A percentile compares a stretch with the other conserved stretches of the same genome.
Evolutionary conservation across 2,888 invertebrate species (phyloP).

Genomic region (Heliconius ismenius): DNA sequence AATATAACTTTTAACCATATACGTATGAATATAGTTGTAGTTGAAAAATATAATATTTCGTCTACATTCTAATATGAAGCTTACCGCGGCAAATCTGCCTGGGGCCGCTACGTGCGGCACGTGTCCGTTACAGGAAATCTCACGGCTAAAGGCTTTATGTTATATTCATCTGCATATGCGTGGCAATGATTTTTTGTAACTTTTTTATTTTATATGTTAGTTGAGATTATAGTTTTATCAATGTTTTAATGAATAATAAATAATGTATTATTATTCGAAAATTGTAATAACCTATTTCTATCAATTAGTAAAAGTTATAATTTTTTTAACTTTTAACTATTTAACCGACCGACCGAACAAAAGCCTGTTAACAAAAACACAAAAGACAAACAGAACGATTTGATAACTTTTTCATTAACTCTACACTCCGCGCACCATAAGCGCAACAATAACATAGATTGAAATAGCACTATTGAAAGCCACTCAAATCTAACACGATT

Average conservation of each 20-base stretch:
- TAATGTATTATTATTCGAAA: too few species aligned
- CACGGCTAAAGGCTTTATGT: slow-evolving; percentile 14
- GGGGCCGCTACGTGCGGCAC: slow-evolving; percentile 47
- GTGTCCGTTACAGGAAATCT: slow-evolving; percentile 49
- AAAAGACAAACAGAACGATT: not conserved
- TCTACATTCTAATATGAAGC: slow-evolving; percentile 4
- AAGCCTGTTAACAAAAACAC: not conserved
- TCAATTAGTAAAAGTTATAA: too few species aligned
- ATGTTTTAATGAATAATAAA: too few species aligned
- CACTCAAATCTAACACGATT: slow-evolving; percentile 56
- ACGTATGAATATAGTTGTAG: not conserved
- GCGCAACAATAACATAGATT: slow-evolving; percentile 23
- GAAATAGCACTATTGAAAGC: slow-evolving; percentile 24
- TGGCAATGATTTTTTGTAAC: slow-evolving; percentile 26
- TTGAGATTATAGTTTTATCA: too few species aligned
- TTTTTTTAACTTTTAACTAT: too few species aligned
- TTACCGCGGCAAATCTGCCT: slow-evolving; percentile 48
- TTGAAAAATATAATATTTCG: slow-evolving; percentile 10
- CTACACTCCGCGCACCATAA: not conserved
- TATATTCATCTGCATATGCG: slow-evolving; percentile 15
- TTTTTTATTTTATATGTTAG: not conserved
- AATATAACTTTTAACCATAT: not conserved
- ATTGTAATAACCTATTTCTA: too few species aligned
- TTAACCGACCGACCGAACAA: not conserved
- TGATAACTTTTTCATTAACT: not conserved